Evolutionary conservation across 1,140 invertebrate species (phyloP).

Genomic region (Euura saliciscinereae): DNA sequence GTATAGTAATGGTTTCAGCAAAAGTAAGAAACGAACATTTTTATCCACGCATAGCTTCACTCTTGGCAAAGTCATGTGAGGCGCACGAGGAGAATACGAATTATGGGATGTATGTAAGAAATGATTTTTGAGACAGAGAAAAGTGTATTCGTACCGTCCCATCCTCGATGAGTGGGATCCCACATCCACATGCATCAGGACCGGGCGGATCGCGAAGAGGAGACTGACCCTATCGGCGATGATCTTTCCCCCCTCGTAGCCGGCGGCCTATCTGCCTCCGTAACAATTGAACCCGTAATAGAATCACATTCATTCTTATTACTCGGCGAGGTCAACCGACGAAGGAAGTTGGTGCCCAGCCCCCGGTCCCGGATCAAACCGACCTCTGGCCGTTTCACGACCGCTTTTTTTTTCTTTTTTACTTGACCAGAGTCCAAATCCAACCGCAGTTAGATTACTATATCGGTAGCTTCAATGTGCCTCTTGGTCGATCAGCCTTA

Average conservation of each 20-base stretch:
- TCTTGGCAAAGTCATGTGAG: too few relatives aligned
- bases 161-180: background rate
- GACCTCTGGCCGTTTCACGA: background rate
- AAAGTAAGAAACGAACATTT: too few relatives aligned
- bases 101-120: background rate
- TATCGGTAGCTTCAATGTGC: background rate
- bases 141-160: background rate
- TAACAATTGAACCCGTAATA: slow-evolving; percentile 63
- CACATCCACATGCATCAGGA: background rate
- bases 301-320: slow-evolving; percentile 64
- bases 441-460: background rate
- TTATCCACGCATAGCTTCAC: too few relatives aligned
- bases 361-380: background rate
- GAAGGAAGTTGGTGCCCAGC: background rate
- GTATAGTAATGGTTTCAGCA: too few relatives aligned
- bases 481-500: background rate
- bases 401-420: background rate
- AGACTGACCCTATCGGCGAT: slow-evolving; percentile 21
- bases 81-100: background rate
- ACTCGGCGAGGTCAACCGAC: slow-evolving; percentile 57
- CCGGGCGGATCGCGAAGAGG: background rate
- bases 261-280: slow-evolving; percentile 50
- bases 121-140: background rate
- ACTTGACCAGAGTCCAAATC: background rate
- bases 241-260: slow-evolving; percentile 27